Evolutionary conservation across 2,797 vertebrate species (phyloP), one percentile per base, ranked within the genome.

Genomic region (Microctenopoma stevenorrisi): DNA sequence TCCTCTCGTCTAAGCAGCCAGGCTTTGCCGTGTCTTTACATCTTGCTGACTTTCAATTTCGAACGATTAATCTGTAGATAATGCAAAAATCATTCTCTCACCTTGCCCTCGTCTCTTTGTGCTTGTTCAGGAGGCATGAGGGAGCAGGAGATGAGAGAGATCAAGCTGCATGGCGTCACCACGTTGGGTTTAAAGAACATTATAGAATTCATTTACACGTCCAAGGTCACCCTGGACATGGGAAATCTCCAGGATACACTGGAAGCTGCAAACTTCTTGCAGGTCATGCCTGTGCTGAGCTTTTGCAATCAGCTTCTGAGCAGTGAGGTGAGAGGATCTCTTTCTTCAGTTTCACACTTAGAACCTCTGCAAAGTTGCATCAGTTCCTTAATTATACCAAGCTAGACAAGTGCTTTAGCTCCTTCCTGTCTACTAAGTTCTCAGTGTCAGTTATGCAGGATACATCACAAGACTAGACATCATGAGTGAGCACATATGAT

Each of bases 271-370:
- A 95, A 95, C 86, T 95, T 95, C 79, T 62, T 95, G 72, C 95
- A 95, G 83, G 94, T 95, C 61, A 87, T 95, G 78, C 93, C 95
- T 5, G 93, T 95, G 37, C 88, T 95, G 53, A 87, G 62, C 33
- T 95, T 95, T 89, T 95, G 94, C 73, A 95, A 95, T 63, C 89
- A 94, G 87, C 91, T 95, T 4, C 92, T 95, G 56, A 94, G 91
- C 88, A 94, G 91, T 18, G 94, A 95, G 94, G 95, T 95, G 62
- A 88, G 81, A 35, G 53, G 1, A 18, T 38, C 13, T 47, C 10
- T 11, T 44, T 30, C 5, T 50, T 38, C 11, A 14, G 7, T 22
- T 15, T 30, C 7, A 40, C 11, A 28, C 28, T 54, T 22, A 51
- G 22, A 25, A 25, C 51, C 10, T 26, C 14, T 52, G 9, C 2